Evolutionary conservation across 1,140 invertebrate genomes (phyloP).

Genomic region (Calephelis virginiensis): DNA sequence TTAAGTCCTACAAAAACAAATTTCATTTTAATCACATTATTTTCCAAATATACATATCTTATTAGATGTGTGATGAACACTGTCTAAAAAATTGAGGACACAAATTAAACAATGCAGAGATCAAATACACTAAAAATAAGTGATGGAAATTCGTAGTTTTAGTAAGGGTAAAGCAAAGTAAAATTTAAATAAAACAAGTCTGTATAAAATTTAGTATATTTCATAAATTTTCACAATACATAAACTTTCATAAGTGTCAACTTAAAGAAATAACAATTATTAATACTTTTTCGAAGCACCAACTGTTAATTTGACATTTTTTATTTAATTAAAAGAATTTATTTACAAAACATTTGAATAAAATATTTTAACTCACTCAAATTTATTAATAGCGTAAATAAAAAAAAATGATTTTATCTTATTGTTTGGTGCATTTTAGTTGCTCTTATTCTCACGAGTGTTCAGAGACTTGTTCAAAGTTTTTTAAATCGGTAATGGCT

Average conservation of each 20-base stretch:
- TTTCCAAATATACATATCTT: too few relatives aligned
- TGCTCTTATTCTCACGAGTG: too few relatives aligned
- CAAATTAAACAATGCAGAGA: too few relatives aligned
- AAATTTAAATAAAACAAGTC: slow-evolving; percentile 48
- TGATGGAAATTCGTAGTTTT: neutral
- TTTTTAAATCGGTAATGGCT: too few relatives aligned
- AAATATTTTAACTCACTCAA: slow-evolving; percentile 26
- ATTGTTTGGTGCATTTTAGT: too few relatives aligned
- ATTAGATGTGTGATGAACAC: too few relatives aligned
- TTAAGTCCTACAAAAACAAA: too few relatives aligned
- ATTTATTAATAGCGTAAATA: neutral
- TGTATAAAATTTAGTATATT: slow-evolving; percentile 73
- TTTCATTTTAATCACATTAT: too few relatives aligned
- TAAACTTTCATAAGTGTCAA: slow-evolving; percentile 41
- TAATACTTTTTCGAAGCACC: slow-evolving; percentile 8
- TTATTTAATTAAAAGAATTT: slow-evolving; percentile 33
- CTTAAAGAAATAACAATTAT: slow-evolving; percentile 33
- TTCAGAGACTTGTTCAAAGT: too few relatives aligned
- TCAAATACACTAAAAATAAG: too few relatives aligned
- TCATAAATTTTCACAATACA: slow-evolving; percentile 67
- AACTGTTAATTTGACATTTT: slow-evolving; percentile 15
- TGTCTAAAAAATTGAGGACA: too few relatives aligned
- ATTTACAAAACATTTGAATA: slow-evolving; percentile 39
- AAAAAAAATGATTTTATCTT: neutral
- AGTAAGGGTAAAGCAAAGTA: neutral